Percentiles rank a stretch among this genome's conserved stretches.
These are phyloP conservation scores for Carterocephalus palaemon DNA, from an alignment of 2,888 invertebrate genomes.

Conservation along the genomic window DNA sequence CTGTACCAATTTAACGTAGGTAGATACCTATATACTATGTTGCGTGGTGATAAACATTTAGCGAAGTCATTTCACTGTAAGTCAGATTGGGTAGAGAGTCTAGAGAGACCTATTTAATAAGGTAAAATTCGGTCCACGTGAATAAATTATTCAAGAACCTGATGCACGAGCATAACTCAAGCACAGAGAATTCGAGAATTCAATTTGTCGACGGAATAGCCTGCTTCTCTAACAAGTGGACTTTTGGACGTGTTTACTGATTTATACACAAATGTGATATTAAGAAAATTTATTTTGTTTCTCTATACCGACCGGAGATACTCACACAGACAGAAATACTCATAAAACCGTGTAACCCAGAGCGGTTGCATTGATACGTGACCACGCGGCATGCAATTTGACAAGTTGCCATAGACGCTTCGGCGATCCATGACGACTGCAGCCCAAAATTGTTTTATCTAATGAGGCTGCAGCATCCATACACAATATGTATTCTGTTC, in stretches of 20 bases:
- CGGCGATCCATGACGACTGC: constrained; percentile 16
- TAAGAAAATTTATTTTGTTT: too few species aligned
- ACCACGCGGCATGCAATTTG: constrained; percentile 17
- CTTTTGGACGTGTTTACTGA: too few species aligned
- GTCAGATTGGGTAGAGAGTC: constrained; percentile 9
- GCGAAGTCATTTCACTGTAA: constrained; percentile 7
- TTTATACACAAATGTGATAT: too few species aligned
- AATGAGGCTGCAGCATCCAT: constrained; percentile 20
- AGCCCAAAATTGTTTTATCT: constrained; percentile 19
- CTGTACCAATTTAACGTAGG: too few species aligned
- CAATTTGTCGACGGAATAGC: too few species aligned
- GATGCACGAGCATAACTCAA: neutral
- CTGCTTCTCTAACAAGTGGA: too few species aligned
- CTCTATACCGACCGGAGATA: too few species aligned
- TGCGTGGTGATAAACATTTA: neutral
- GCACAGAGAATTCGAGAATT: too few species aligned
- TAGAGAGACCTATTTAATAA: constrained; percentile 12
- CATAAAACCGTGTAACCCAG: constrained; percentile 14
- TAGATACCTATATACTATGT: neutral
- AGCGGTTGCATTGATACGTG: constrained; percentile 15
- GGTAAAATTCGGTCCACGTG: constrained; percentile 1
- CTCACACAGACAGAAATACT: neutral
- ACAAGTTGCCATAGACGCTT: constrained; percentile 14
- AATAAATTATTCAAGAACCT: constrained; percentile 11
- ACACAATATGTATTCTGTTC: constrained; percentile 19